Base-by-base conservation (phyloP, 92 coral and sea anemone species). In the Virgularia gustaviana region DNA sequence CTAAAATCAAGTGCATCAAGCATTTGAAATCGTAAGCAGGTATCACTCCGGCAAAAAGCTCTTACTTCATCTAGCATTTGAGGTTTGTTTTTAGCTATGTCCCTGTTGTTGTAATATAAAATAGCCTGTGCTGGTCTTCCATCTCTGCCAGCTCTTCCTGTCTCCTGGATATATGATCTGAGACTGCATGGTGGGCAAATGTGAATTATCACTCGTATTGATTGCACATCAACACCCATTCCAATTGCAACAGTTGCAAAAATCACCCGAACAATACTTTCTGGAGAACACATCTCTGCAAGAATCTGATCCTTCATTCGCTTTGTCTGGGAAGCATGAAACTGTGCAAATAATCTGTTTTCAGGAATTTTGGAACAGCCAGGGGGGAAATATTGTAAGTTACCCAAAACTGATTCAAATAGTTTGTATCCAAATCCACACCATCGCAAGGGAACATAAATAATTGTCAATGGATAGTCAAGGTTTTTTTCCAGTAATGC, bases 181-280 rank as follows among this genome's bases (percentile, higher is more conserved):
- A 39, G 19, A 36, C 49, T 24, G 29, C 41, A 2, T 73, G 70
- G 78, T 18, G 70, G 70, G 7, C 79, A 70, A 18, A 58, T 33
- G 51, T 60, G 72, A 8, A 74, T 74, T 9, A 74, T 49, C 12
- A 57, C 55, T 20, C 80, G 57, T 20, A 75, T 44, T 72, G 58
- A 58, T 59, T n/a, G n/a, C n/a, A n/a, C n/a, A n/a, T n/a, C n/a
- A n/a, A n/a, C n/a, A n/a, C n/a, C n/a, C n/a, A n/a, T 60, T 20
- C 72, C 80, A 47, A 75, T 28, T 7, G 80, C 80, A 32, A 75
- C 56, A 30, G 80, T 75, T 34, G 80, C 73, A 75, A 63, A 75
- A 62, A 75, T 36, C 9, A 75, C 63, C 18, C 63, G 24, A 4
- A 45, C 36, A 12, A 19, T 61, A 49, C 72, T 43, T 18, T 28